Conservation (phyloP, 2,888 invertebrate species). For the Drosophila meridionalis region DNA sequence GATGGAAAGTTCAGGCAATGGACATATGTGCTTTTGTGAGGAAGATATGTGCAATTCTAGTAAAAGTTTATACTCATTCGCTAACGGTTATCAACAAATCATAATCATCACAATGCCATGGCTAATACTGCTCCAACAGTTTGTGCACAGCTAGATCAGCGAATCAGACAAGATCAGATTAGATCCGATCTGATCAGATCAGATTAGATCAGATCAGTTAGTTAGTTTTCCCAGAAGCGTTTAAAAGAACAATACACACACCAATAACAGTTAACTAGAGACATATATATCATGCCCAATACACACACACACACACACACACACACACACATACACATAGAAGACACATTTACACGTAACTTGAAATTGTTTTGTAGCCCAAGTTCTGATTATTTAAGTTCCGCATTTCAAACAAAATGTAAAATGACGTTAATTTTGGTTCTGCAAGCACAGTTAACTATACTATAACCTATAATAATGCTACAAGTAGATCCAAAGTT, state of each 20-base stretch:
- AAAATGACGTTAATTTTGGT: conserved; percentile 37
- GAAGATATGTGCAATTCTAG: conserved; percentile 96
- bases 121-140: conserved; percentile 69
- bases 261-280: conserved; percentile 19
- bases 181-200: not conserved
- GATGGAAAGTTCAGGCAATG: conserved; percentile 99
- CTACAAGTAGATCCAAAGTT: conserved; percentile 42
- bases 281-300: conserved; percentile 38
- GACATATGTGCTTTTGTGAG: conserved; percentile 99
- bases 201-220: conserved; percentile 2
- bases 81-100: conserved; percentile 78
- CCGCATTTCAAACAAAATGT: conserved; percentile 28
- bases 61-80: conserved; percentile 83
- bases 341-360: conserved; percentile 37
- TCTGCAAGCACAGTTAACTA: conserved; percentile 44
- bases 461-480: conserved; percentile 16
- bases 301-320: conserved; percentile 44
- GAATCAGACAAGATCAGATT: not conserved
- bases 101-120: conserved; percentile 78
- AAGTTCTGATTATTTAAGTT: conserved; percentile 47
- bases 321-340: conserved; percentile 15
- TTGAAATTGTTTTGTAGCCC: conserved; percentile 54
- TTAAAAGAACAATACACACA: conserved; percentile 39
- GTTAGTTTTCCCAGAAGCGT: conserved; percentile 35
- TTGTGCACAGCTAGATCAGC: conserved; percentile 69